These are phyloP conservation scores for Drosophila longiperda DNA, from an alignment of 2,888 invertebrate genomes.

Conservation along the genomic window DNA sequence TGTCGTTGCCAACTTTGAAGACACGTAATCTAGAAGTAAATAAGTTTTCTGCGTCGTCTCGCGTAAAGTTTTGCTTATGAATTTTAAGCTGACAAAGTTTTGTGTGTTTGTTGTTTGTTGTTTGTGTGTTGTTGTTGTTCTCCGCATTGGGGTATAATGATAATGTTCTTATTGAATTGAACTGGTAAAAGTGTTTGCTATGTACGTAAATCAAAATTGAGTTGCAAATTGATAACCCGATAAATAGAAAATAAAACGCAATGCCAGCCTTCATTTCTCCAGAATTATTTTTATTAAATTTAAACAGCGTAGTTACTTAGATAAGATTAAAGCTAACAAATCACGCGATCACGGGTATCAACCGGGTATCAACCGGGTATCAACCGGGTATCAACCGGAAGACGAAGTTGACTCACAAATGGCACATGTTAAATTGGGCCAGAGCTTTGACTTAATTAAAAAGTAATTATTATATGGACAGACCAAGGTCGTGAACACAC, in stretches of 20 bases:
- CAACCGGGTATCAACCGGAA: constrained; percentile 24
- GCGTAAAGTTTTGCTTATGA: constrained; percentile 60
- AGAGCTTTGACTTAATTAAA: constrained; percentile 36
- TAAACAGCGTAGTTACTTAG: neutral
- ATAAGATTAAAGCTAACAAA: neutral
- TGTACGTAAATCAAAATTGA: constrained; percentile 32
- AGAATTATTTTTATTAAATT: neutral
- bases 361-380: constrained; percentile 13
- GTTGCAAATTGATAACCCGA: constrained; percentile 27
- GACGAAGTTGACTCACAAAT: constrained; percentile 34
- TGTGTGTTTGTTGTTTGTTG: constrained; percentile 1
- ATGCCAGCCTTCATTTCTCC: neutral
- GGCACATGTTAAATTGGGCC: constrained; percentile 29
- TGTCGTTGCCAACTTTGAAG: constrained; percentile 64
- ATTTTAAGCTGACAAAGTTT: constrained; percentile 37
- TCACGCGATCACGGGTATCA: constrained; percentile 14
- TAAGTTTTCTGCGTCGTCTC: constrained; percentile 58
- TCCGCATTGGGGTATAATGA: constrained; percentile 34
- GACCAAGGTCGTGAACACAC: constrained; percentile 30
- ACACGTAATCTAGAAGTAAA: constrained; percentile 77
- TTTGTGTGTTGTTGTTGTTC: constrained; percentile 17
- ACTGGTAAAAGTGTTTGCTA: constrained; percentile 32
- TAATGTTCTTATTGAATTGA: constrained; percentile 67
- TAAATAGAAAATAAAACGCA: constrained; percentile 11
- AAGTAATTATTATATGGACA: constrained; percentile 21